Conservation (phyloP, 2,797 vertebrate species). For the Anabacerthia variegaticeps region DNA sequence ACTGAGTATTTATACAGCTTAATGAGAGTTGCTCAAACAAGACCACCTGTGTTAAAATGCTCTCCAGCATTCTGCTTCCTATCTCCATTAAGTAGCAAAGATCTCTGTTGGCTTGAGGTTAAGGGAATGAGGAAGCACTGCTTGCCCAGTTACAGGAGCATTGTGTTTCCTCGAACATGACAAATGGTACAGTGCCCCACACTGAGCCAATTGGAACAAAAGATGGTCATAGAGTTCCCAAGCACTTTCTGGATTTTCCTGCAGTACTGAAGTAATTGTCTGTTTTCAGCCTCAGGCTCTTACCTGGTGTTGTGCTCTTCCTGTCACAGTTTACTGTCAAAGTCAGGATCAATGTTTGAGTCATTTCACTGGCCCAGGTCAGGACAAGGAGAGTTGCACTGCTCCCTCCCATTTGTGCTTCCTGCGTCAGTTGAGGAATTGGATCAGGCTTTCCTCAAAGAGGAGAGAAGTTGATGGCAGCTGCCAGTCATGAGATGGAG, state of each 20-base stretch:
- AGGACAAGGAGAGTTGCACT: not conserved
- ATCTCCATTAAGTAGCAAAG: not conserved
- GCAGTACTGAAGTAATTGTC: not conserved
- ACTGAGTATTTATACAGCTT: not conserved
- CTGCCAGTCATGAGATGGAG: not conserved
- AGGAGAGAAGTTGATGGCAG: not conserved
- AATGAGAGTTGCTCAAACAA: constrained; percentile 1
- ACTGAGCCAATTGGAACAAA: not conserved
- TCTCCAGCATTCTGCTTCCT: not conserved
- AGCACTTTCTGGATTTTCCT: not conserved
- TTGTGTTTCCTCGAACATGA: not conserved
- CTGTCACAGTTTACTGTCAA: not conserved
- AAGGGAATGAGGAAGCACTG: not conserved
- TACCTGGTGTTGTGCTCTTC: not conserved
- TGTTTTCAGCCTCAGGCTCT: not conserved
- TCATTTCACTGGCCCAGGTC: not conserved
- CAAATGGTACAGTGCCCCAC: not conserved
- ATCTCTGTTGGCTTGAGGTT: not conserved
- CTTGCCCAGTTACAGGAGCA: not conserved
- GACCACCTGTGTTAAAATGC: not conserved
- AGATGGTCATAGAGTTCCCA: not conserved
- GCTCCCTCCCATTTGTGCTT: not conserved
- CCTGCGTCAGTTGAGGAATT: not conserved
- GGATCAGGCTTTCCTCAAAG: not conserved
- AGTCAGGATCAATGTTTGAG: not conserved